Base-by-base conservation (phyloP, 1,140 invertebrate species). In the Solenopsis invicta region DNA sequence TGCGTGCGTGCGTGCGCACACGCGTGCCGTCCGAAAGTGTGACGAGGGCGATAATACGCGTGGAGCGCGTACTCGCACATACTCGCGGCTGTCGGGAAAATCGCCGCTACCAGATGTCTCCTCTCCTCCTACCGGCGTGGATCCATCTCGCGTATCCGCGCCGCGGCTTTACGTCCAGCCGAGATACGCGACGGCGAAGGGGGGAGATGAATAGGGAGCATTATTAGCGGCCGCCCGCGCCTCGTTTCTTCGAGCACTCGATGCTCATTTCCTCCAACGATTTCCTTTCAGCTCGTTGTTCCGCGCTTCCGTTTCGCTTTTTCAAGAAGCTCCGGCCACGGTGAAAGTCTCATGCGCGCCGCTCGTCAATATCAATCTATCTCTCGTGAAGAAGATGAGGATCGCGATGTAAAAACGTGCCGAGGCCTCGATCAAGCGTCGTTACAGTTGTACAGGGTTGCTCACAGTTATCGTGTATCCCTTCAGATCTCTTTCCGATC, bases 161-260 rank as follows among this genome's bases (percentile, higher is more conserved):
- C 2, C 37, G 24, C 0, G 34, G 2, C 4, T 66, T 59, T 50
- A 50, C 56, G 18, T 74, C 74, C 80, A 18, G 41, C 56, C 45
- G 41, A 64, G 64, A 78, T 67, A 67, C 37, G 52, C 37, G 66
- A 87, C 75, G 56, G 56, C 37, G 66, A 87, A 69, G 56, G 56
- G 56, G 48, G 62, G 72, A 29, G 61, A 90, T 89, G 80, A 90
- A 89, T 90, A 89, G 75, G 16, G 24, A 41, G 61, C 88, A 85
- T 89, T 90, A 86, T 89, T 78, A 72, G 37, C 48, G 50, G 24
- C 24, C 24, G 37, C 18, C 37, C 75, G 45, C 21, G 45, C 45
- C 45, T 41, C 29, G 34, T 61, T 56, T 29, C 77, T 80, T 41
- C 71, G 77, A 62, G 45, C 74, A 84, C 18, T 87, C 78, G 85